Evolutionary conservation across 1,140 invertebrate genomes (phyloP).

Genomic region (Drosophila erecta): DNA sequence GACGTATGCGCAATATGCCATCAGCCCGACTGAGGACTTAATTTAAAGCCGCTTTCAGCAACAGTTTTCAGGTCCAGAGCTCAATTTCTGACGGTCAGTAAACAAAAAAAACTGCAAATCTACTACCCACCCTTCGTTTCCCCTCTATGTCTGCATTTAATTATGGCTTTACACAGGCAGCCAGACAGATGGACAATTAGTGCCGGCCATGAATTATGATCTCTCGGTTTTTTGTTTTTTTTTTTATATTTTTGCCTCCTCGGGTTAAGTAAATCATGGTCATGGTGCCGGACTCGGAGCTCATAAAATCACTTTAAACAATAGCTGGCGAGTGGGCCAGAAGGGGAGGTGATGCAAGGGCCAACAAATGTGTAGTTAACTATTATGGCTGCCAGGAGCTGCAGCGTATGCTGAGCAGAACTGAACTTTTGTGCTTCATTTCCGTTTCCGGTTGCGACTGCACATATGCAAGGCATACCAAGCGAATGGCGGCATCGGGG

Average conservation of each 20-base stretch:
- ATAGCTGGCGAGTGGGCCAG: conserved; percentile 4
- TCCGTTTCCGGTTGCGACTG: conserved; percentile 48
- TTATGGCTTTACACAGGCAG: conserved; percentile 27
- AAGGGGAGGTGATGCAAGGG: background rate
- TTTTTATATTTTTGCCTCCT: conserved; percentile 5
- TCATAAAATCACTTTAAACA: conserved; percentile 56
- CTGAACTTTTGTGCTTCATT: conserved; percentile 61
- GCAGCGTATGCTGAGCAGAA: conserved; percentile 28
- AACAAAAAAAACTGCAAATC: conserved; percentile 27
- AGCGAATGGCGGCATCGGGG: background rate
- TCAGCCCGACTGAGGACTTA: conserved; percentile 33
- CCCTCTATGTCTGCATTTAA: conserved; percentile 34
- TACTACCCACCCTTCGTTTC: background rate
- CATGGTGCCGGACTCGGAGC: conserved; percentile 13
- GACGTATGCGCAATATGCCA: conserved; percentile 49
- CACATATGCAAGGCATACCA: conserved; percentile 24
- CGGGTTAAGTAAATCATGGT: conserved; percentile 55
- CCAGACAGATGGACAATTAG: conserved; percentile 54
- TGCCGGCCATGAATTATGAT: conserved; percentile 47
- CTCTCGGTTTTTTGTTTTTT: conserved; percentile 21
- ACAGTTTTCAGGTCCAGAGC: conserved; percentile 8
- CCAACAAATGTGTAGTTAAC: conserved; percentile 57
- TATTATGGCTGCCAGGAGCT: conserved; percentile 41
- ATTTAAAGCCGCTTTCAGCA: conserved; percentile 55
- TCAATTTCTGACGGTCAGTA: conserved; percentile 19